phyloP scores from a whole-genome alignment of 2,888 invertebrate species.

The Drosophila cracens region DNA sequence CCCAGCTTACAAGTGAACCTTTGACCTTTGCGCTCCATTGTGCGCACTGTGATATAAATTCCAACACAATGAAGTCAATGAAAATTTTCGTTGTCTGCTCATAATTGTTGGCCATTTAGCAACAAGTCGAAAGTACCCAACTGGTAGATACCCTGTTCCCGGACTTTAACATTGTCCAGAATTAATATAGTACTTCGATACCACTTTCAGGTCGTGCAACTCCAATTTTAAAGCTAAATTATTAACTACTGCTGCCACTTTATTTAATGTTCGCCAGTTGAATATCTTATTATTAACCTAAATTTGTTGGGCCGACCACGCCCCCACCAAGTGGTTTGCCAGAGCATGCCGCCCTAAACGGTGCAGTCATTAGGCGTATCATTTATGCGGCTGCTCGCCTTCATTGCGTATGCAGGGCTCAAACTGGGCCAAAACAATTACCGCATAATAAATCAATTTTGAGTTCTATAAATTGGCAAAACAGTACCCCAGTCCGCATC shows the following conservation, averaged over 20 bases:
- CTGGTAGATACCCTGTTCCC: background rate
- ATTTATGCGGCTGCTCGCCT: slow-evolving; percentile 52
- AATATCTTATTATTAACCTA: slow-evolving; percentile 68
- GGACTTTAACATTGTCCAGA: no score
- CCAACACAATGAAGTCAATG: slow-evolving; percentile 37
- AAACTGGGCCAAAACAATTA: slow-evolving; percentile 82
- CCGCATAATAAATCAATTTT: slow-evolving; percentile 83
- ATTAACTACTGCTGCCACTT: slow-evolving; percentile 35
- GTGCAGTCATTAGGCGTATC: slow-evolving; percentile 55
- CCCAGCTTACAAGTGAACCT: slow-evolving; percentile 24
- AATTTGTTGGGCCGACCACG: slow-evolving; percentile 36
- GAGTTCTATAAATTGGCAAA: slow-evolving; percentile 74
- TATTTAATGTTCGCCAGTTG: slow-evolving; percentile 49
- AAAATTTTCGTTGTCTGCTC: slow-evolving; percentile 65
- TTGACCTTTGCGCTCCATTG: background rate
- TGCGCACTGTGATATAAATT: slow-evolving; percentile 50
- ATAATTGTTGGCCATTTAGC: slow-evolving; percentile 71
- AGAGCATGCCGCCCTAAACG: slow-evolving; percentile 27
- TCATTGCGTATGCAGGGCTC: slow-evolving; percentile 66
- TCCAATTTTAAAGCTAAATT: background rate
- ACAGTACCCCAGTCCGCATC: slow-evolving; percentile 36
- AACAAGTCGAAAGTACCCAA: slow-evolving; percentile 3
- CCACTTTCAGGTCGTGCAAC: slow-evolving; percentile 5
- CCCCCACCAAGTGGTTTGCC: slow-evolving; percentile 15
- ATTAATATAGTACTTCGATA: background rate